Evolutionary conservation across 1,140 invertebrate species (phyloP).

Genomic region (Harlomillsia oculata): DNA sequence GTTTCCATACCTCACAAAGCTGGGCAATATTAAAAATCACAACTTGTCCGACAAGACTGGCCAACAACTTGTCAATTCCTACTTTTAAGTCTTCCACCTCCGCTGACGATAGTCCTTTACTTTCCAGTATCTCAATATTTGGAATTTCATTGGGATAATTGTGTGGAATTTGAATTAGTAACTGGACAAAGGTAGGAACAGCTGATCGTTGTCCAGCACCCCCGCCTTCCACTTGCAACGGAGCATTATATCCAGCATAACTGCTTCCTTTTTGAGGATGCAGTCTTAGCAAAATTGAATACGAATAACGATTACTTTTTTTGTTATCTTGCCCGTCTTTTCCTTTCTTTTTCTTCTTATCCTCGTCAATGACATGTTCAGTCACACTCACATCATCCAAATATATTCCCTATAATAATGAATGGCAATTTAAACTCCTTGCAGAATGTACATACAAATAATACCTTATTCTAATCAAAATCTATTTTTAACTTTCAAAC

Average conservation of each 20-base stretch:
- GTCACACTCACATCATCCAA: conserved; percentile 28
- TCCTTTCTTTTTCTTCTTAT: background rate
- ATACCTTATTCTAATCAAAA: background rate
- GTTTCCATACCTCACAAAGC: conserved; percentile 18
- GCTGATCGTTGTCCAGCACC: background rate
- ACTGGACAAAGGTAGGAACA: conserved; percentile 6
- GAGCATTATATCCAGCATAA: too few relatives aligned
- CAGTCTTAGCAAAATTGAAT: conserved; percentile 12
- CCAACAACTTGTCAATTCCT: conserved; percentile 17
- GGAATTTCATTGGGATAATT: conserved; percentile 31
- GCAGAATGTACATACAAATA: background rate
- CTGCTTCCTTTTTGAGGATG: conserved; percentile 30
- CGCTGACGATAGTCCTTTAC: conserved; percentile 27
- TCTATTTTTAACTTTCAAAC: background rate
- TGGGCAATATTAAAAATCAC: conserved; percentile 33
- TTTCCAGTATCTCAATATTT: conserved; percentile 13
- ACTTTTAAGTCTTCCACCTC: conserved; percentile 27
- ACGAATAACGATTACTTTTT: background rate
- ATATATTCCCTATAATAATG: conserved; percentile 29
- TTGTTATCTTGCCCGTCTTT: conserved; percentile 1
- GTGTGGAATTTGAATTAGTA: conserved; percentile 15
- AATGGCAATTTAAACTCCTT: background rate
- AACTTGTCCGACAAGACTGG: conserved; percentile 24
- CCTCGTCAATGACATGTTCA: too few relatives aligned
- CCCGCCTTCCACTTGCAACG: too few relatives aligned